These are phyloP conservation scores for Aspidapion aeneum DNA, from an alignment of 2,888 invertebrate genomes.

Conservation along the genomic window DNA sequence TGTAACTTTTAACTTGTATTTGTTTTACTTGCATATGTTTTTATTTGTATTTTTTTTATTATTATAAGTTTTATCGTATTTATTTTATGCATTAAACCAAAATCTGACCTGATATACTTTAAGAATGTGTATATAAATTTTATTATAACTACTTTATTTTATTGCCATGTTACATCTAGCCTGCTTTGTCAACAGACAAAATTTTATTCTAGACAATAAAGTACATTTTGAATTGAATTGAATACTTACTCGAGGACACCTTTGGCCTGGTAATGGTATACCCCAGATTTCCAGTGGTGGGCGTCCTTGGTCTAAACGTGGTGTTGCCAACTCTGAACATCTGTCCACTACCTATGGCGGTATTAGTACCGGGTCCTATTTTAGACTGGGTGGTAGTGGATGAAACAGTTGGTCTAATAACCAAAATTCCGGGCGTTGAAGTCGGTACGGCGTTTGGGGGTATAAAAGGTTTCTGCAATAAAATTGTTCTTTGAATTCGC, in stretches of 20 bases:
- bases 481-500: neutral
- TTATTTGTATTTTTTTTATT: too few species aligned
- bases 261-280: conserved; percentile 20
- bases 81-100: too few species aligned
- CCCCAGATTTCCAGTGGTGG: conserved; percentile 5
- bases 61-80: too few species aligned
- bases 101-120: too few species aligned
- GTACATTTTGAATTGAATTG: too few species aligned
- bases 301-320: conserved; percentile 16
- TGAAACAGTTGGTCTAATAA: conserved; percentile 9
- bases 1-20: too few species aligned
- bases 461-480: neutral
- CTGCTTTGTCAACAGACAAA: too few species aligned
- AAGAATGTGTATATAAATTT: too few species aligned
- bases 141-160: too few species aligned
- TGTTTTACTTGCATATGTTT: too few species aligned
- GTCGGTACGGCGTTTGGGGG: conserved; percentile 4
- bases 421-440: neutral
- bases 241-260: conserved; percentile 9
- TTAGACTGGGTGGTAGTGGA: neutral
- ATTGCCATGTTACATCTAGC: too few species aligned
- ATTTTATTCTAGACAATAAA: too few species aligned
- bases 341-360: conserved; percentile 8
- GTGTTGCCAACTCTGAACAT: conserved; percentile 24
- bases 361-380: neutral